Base-by-base conservation (phyloP, 2,888 invertebrate species). In the Netelia inedita region DNA sequence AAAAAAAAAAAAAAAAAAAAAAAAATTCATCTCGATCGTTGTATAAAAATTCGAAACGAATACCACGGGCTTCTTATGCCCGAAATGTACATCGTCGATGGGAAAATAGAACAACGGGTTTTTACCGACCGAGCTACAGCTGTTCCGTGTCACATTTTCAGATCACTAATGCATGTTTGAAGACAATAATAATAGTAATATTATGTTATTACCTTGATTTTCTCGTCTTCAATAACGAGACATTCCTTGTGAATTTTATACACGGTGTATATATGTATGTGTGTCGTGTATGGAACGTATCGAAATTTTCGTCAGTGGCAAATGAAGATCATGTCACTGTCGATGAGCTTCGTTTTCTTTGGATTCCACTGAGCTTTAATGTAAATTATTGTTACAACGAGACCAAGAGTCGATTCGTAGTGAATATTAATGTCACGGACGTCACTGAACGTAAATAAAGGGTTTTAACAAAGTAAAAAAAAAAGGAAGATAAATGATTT, bases 181-280 rank as follows among this genome's bases (percentile, higher is more conserved):
- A 43, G 16, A 74, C 69, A 35, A 61, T 43, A 63, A 73, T 43
- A 74, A 79, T 19, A 59, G 53, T 16, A 50, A 74, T 46, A 28
- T 53, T 35, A 14, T 57, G 35, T 63, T 41, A 61, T 78, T 82
- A 82, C 82, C 82, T 82, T 61, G 78, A 11, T 57, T 59, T 63
- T 75, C 43, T 46, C 23, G 66, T 61, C 35, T 68, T 84, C 76
- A 80, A 66, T 53, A 81, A 68, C 55, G 68, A 73, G 55, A 68
- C 84, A 84, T 81, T 23, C 35, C 55, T 55, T 23, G 55, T 11
- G 55, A 63, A 16, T 61, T 55, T 53, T 76, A 14, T n/a, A 35
- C 28, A 23, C n/a, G 55, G 41, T 11, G 43, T 21, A 23, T 72
- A 16, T 68, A 8, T 28, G 59, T 68, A 19, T 61, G 50, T 35